A percentile compares a stretch with the other conserved stretches of the same genome.
Evolutionary conservation across 2,797 vertebrate genomes (phyloP).

Genomic region (Chelidonichthys spinosus): DNA sequence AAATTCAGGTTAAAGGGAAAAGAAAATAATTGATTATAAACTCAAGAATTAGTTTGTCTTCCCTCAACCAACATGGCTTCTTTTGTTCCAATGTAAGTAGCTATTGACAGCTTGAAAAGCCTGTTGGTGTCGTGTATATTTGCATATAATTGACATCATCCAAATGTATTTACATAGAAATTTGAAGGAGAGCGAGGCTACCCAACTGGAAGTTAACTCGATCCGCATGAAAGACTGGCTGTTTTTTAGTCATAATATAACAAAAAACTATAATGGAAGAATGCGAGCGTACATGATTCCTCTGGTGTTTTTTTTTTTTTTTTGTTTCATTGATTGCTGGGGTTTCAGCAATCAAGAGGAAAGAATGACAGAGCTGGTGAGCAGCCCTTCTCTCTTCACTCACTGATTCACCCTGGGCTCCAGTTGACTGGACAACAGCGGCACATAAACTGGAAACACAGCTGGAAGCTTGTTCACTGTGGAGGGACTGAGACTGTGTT

Average conservation of each 20-base stretch:
- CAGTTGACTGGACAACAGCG: conserved; percentile 44
- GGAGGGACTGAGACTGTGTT: conserved; percentile 21
- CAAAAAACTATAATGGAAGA: background rate
- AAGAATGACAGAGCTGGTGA: conserved; percentile 25
- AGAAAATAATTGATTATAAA: conserved; percentile 8
- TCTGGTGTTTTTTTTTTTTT: conserved; percentile 3
- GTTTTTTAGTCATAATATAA: conserved; percentile 48
- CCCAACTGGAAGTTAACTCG: conserved; percentile 44
- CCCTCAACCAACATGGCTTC: conserved; percentile 9
- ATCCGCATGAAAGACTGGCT: conserved; percentile 18
- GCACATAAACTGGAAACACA: conserved; percentile 46
- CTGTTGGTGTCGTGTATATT: conserved; percentile 59
- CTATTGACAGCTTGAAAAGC: conserved; percentile 57
- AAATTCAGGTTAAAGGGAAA: conserved; percentile 9
- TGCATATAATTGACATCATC: conserved; percentile 64
- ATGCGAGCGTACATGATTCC: conserved; percentile 8
- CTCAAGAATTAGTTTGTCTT: conserved; percentile 25
- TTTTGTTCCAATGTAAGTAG: conserved; percentile 45
- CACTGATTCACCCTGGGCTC: conserved; percentile 27
- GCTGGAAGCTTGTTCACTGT: conserved; percentile 41
- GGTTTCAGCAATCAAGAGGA: conserved; percentile 38
- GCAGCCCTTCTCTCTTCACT: conserved; percentile 22
- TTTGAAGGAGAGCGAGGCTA: conserved; percentile 39
- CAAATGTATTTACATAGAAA: conserved; percentile 54
- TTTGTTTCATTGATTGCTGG: conserved; percentile 15